These are phyloP conservation scores for Notothenia coriiceps DNA, from an alignment of 2,113 vertebrate species.

Conservation along the genomic window DNA sequence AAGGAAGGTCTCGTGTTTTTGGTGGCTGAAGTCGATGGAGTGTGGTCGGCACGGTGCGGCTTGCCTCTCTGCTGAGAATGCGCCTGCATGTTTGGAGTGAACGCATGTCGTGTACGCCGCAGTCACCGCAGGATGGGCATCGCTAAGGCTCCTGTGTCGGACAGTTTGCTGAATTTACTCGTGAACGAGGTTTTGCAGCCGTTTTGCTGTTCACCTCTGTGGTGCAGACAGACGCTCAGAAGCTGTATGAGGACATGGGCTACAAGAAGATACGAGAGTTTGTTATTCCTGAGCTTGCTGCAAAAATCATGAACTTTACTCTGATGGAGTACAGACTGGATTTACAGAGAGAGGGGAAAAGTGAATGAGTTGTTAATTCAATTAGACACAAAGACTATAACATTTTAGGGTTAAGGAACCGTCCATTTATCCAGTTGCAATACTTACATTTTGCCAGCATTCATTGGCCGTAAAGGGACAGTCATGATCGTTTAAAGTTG, in stretches of 20 bases:
- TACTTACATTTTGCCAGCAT: neutral
- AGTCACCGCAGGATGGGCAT: constrained; percentile 81
- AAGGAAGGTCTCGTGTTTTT: constrained; percentile 81
- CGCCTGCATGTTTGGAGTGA: constrained; percentile 74
- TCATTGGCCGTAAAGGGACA: neutral
- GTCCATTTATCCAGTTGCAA: neutral
- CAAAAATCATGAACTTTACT: constrained; percentile 80
- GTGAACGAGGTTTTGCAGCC: constrained; percentile 66
- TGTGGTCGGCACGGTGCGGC: constrained; percentile 80
- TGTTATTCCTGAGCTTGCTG: constrained; percentile 28
- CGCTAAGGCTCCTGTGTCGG: constrained; percentile 79
- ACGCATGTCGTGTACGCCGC: constrained; percentile 77
- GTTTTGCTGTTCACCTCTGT: constrained; percentile 81
- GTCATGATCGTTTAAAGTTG: too few relatives aligned
- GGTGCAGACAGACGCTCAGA: constrained; percentile 84
- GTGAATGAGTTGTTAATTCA: constrained; percentile 14
- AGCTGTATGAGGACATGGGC: constrained; percentile 82
- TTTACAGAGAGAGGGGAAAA: constrained; percentile 50
- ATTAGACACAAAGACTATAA: neutral
- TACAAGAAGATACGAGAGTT: constrained; percentile 74
- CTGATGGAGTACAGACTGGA: constrained; percentile 81
- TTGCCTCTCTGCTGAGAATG: constrained; percentile 58
- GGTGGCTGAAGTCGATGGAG: constrained; percentile 83
- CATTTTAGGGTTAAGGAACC: neutral
- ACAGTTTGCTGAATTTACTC: constrained; percentile 76